These are phyloP conservation scores for Cantharis flavilabris DNA, from an alignment of 2,888 invertebrate species.

Conservation along the genomic window DNA sequence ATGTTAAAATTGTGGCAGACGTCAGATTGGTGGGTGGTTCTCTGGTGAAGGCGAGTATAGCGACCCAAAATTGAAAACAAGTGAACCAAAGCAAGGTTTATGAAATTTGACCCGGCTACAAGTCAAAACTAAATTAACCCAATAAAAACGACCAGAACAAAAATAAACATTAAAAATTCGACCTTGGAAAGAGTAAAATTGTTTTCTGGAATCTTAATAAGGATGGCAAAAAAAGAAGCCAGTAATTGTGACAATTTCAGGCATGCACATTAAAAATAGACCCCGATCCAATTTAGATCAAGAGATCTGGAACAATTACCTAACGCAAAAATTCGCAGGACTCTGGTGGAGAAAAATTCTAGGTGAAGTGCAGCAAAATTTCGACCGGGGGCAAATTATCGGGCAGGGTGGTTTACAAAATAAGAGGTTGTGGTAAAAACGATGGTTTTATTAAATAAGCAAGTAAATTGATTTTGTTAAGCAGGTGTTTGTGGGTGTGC, in stretches of 20 bases:
- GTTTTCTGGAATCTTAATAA: neutral
- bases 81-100: neutral
- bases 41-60: neutral
- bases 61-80: neutral
- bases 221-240: neutral
- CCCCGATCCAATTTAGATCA: constrained; percentile 42
- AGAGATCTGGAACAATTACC: constrained; percentile 40
- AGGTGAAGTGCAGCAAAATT: neutral
- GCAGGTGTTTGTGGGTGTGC: constrained; percentile 56
- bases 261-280: constrained; percentile 40
- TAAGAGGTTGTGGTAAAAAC: neutral
- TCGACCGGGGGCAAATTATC: neutral
- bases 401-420: neutral
- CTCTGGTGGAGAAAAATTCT: neutral
- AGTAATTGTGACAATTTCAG: neutral
- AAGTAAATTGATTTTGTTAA: constrained; percentile 40
- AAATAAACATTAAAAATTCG: neutral
- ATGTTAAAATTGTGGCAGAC: neutral
- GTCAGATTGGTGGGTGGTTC: neutral
- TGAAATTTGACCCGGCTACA: neutral
- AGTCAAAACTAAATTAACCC: neutral
- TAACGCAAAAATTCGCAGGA: constrained; percentile 24
- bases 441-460: constrained; percentile 31
- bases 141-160: neutral
- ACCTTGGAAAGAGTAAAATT: neutral